Percentiles rank a stretch among this genome's conserved stretches.
Evolutionary conservation across 2,888 invertebrate species (phyloP).

Genomic region (Hyppa rectilinea): DNA sequence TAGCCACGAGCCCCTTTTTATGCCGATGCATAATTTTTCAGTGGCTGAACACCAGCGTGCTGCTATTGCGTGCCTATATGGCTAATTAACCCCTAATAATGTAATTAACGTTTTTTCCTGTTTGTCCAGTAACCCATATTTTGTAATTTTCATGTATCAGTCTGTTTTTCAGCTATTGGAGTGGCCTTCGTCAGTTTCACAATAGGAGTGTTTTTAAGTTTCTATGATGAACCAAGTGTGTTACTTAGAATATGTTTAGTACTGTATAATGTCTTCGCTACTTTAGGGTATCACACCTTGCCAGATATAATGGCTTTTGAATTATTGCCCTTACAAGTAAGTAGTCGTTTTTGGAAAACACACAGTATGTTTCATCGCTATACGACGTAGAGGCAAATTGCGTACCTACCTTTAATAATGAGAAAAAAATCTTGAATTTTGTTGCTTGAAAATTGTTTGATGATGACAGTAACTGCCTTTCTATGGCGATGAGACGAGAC

Average conservation of each 20-base stretch:
- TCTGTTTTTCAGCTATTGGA: slow-evolving; percentile 76
- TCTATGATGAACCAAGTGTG: slow-evolving; percentile 49
- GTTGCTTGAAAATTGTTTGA: background rate
- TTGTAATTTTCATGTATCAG: background rate
- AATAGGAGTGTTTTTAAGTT: slow-evolving; percentile 65
- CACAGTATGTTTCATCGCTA: background rate
- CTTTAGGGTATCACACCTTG: slow-evolving; percentile 77
- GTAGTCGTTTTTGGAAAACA: slow-evolving; percentile 20
- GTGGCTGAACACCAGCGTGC: background rate
- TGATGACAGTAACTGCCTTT: background rate
- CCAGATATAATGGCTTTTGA: slow-evolving; percentile 80
- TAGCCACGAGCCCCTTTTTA: background rate
- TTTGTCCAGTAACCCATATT: background rate
- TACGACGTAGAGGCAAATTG: background rate
- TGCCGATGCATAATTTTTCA: background rate
- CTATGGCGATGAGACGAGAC: background rate
- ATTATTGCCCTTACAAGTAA: slow-evolving; percentile 81
- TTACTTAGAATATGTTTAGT: slow-evolving; percentile 72
- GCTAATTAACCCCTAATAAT: background rate
- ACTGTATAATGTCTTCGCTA: slow-evolving; percentile 71
- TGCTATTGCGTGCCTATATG: background rate
- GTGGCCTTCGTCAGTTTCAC: slow-evolving; percentile 67
- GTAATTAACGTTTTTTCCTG: background rate
- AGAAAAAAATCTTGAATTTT: background rate
- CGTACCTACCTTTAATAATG: background rate